These are phyloP conservation scores for Oxystoma pomonae DNA, from an alignment of 2,888 invertebrate genomes.

Conservation along the genomic window DNA sequence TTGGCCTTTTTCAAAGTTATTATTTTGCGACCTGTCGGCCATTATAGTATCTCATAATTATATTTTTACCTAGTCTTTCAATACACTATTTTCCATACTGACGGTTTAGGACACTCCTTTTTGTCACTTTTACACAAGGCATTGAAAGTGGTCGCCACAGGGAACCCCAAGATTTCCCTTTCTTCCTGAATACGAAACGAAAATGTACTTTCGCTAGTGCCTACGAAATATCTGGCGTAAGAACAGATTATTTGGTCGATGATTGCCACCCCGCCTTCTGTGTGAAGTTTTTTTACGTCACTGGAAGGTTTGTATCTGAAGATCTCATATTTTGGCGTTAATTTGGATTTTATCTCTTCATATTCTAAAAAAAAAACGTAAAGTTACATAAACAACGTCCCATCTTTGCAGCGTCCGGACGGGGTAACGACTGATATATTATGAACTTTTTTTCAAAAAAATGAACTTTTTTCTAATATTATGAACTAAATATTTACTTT, in stretches of 20 bases:
- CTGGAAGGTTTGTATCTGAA: slow-evolving; percentile 48
- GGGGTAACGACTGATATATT: too few species aligned
- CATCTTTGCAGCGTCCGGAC: not conserved
- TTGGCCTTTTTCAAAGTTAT: too few species aligned
- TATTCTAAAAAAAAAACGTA: slow-evolving; percentile 47
- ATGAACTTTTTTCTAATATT: too few species aligned
- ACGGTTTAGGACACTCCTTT: slow-evolving; percentile 65
- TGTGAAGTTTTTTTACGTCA: slow-evolving; percentile 52
- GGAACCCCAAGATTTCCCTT: slow-evolving; percentile 89
- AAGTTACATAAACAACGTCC: not conserved
- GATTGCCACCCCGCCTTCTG: slow-evolving; percentile 86
- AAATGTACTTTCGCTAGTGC: slow-evolving; percentile 93
- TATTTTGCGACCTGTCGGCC: too few species aligned
- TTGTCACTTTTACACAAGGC: slow-evolving; percentile 65
- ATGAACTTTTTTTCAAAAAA: too few species aligned
- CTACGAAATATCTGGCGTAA: slow-evolving; percentile 80
- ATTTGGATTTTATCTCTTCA: slow-evolving; percentile 46
- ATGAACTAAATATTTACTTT: too few species aligned
- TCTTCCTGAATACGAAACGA: slow-evolving; percentile 97
- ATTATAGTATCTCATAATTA: too few species aligned
- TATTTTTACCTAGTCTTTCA: too few species aligned
- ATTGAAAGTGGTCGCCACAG: slow-evolving; percentile 79
- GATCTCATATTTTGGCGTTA: slow-evolving; percentile 44
- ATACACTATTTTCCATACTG: slow-evolving; percentile 71
- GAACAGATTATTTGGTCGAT: slow-evolving; percentile 96